phyloP scores from a whole-genome alignment of 2,113 vertebrate species.

The Phrynosoma blainvillii region DNA sequence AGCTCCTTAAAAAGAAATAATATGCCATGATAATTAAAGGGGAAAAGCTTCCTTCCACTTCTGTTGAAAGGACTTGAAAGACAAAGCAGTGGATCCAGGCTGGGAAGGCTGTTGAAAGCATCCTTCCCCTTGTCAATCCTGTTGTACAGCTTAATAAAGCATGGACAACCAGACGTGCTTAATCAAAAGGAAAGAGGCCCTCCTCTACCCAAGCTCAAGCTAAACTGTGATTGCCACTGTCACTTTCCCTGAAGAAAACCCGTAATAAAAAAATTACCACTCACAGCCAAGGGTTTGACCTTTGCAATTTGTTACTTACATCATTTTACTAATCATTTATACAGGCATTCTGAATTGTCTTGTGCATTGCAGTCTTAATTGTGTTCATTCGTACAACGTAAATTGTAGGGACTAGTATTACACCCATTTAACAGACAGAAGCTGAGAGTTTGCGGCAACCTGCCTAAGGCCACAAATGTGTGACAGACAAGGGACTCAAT shows the following conservation, averaged over 20 bases:
- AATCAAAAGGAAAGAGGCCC: conserved; percentile 29
- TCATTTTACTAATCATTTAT: neutral
- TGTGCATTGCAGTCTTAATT: neutral
- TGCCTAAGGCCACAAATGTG: neutral
- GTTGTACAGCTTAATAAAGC: conserved; percentile 36
- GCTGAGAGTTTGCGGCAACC: neutral
- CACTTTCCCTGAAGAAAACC: conserved; percentile 13
- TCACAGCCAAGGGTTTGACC: neutral
- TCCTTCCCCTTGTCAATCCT: conserved; percentile 28
- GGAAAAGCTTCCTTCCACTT: conserved; percentile 22
- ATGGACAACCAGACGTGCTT: neutral
- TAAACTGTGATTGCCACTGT: neutral
- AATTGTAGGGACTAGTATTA: neutral
- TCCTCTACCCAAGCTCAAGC: neutral
- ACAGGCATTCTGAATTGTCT: neutral
- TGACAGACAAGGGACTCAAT: too few species aligned
- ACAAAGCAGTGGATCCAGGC: conserved; percentile 27
- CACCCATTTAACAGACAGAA: neutral
- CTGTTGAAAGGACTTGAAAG: conserved; percentile 20
- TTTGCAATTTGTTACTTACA: neutral
- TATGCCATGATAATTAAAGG: conserved; percentile 29
- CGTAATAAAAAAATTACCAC: neutral
- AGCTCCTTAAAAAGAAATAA: conserved; percentile 47
- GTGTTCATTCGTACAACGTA: neutral
- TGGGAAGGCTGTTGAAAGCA: conserved; percentile 16